phyloP scores from a whole-genome alignment of 2,113 vertebrate genomes.

The Chloebia gouldiae region DNA sequence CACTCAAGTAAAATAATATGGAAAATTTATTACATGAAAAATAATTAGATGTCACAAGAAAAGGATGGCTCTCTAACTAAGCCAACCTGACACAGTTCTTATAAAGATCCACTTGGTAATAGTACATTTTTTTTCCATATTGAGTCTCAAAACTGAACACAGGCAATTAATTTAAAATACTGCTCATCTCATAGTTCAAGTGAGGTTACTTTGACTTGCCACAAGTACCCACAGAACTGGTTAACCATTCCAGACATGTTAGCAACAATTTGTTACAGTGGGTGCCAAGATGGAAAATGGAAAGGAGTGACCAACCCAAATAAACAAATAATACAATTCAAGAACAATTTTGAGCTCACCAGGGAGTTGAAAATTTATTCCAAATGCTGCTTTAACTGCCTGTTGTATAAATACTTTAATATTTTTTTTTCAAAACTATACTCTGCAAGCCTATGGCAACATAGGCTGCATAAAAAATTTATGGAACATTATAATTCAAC shows the following conservation, averaged over 20 bases:
- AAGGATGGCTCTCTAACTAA: not conserved
- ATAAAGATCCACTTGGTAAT: not conserved
- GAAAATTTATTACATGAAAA: not conserved
- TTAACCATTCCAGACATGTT: not conserved
- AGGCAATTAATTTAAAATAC: not conserved
- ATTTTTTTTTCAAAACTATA: not conserved
- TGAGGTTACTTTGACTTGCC: not conserved
- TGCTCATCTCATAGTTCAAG: not conserved
- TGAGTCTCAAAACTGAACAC: not conserved
- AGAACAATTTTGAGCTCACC: not conserved
- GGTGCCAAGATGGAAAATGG: not conserved
- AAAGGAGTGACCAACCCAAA: not conserved
- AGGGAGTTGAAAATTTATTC: constrained; percentile 17
- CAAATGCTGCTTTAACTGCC: not conserved
- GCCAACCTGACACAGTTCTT: not conserved
- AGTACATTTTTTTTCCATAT: not conserved
- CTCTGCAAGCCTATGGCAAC: not conserved
- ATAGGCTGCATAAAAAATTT: not conserved
- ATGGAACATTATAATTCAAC: not conserved
- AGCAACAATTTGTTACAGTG: not conserved
- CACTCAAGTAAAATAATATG: not conserved
- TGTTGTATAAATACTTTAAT: not conserved
- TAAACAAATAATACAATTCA: constrained; percentile 4
- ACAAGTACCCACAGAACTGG: not conserved
- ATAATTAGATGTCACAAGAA: not conserved